Evolutionary conservation across 37 sponge, comb jelly and placozoan species (phyloP).

Genomic region (Geodia barretti): DNA sequence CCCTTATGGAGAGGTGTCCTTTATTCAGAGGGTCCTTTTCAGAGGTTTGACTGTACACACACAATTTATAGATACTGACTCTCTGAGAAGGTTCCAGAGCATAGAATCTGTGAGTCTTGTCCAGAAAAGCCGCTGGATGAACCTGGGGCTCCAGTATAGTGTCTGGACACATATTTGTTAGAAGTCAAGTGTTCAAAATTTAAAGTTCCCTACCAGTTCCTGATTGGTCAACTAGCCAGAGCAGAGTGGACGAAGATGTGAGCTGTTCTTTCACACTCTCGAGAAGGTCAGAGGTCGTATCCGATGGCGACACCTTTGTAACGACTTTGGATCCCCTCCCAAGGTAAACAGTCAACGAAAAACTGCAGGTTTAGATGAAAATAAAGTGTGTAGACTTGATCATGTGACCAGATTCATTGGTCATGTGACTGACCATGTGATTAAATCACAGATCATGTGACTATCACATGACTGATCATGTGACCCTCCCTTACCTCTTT

Average conservation of each 20-base stretch:
- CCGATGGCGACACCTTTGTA: slow-evolving; percentile 24
- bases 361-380: slow-evolving; percentile 7
- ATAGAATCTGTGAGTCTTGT: slow-evolving; percentile 46
- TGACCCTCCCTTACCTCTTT: too few relatives aligned
- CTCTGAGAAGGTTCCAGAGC: slow-evolving; percentile 55
- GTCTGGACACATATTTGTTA: slow-evolving; percentile 17
- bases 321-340: slow-evolving; percentile 35
- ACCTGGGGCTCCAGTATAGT: slow-evolving; percentile 31
- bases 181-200: background rate
- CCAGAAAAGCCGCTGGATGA: slow-evolving; percentile 10
- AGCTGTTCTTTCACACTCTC: slow-evolving; percentile 51
- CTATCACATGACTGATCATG: background rate
- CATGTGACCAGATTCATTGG: background rate
- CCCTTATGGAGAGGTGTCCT: background rate
- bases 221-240: slow-evolving; percentile 58
- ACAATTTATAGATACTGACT: too few relatives aligned
- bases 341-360: slow-evolving; percentile 28
- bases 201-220: slow-evolving; percentile 39
- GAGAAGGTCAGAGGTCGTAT: slow-evolving; percentile 42
- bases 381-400: background rate
- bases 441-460: too few relatives aligned
- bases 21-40: background rate
- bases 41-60: too few relatives aligned
- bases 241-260: slow-evolving; percentile 45
- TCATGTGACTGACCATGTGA: too few relatives aligned